phyloP scores from a whole-genome alignment of 1,140 invertebrate genomes.

The Caenorhabditis inopinata region DNA sequence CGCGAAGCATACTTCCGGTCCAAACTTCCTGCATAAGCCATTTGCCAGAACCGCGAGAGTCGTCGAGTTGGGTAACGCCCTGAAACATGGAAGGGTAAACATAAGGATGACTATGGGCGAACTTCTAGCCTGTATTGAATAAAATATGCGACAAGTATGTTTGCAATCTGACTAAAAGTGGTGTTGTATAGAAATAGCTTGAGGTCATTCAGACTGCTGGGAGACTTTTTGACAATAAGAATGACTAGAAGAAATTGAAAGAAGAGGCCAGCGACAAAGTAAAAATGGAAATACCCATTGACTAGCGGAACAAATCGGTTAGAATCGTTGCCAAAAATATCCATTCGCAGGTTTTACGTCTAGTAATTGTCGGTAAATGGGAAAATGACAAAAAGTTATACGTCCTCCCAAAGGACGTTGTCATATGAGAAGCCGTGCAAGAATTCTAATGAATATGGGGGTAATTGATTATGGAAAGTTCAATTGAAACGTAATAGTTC shows the following conservation, averaged over 20 bases:
- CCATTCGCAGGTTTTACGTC: too few relatives aligned
- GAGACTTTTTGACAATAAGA: neutral
- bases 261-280: neutral
- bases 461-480: too few relatives aligned
- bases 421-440: too few relatives aligned
- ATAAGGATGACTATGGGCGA: too few relatives aligned
- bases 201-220: neutral
- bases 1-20: neutral
- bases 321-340: neutral
- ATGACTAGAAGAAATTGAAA: neutral
- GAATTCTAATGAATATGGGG: too few relatives aligned
- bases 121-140: neutral
- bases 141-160: neutral
- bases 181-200: constrained; percentile 18
- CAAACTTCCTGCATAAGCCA: neutral
- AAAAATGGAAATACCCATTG: neutral
- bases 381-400: too few relatives aligned
- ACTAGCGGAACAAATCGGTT: neutral
- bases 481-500: too few relatives aligned
- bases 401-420: too few relatives aligned
- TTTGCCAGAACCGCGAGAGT: constrained; percentile 3
- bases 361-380: too few relatives aligned
- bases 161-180: neutral
- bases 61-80: constrained; percentile 20
- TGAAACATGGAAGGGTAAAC: neutral